Base-by-base conservation (phyloP, 2,888 invertebrate genomes). In the Nymphalis c-album region DNA sequence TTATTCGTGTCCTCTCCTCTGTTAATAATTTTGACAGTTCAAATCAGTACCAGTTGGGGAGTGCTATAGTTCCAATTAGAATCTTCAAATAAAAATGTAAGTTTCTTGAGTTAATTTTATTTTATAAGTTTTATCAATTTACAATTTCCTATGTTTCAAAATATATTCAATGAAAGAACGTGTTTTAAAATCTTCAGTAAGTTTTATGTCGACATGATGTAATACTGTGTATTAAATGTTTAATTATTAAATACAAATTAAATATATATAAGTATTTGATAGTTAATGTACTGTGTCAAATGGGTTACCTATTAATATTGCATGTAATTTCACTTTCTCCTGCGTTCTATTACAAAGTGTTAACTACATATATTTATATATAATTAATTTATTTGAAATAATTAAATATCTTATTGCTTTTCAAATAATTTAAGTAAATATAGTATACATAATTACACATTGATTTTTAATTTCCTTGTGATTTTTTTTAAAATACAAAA, bases 1-100 rank as follows among this genome's bases (percentile, higher is more conserved):
- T 90, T 69, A 53, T 71, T 78, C 81, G 80, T 87, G 86, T 86
- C 87, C 87, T 78, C 80, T 76, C 84, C 87, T 89, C 87, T 87
- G 87, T 86, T 83, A 83, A 83, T 53, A 67, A 68, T 65, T 73
- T 73, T 74, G 73, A 74, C 73, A 74, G 73, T 66, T 72, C 63
- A 22, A 65, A 65, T 82, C 77, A 75, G 85, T 83, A 84, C 77
- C 82, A 81, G 86, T 83, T 82, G 83, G 84, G 86, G 85, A 87
- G 89, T 91, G 88, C 84, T 71, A 68, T 72, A 73, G 68, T 80
- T 77, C 75, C 74, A 74, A 74, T 74, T 75, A 78, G 74, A 80
- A 80, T 55, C 22, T 45, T 59, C 57, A 57, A 66, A 50, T 31
- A 51, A 75, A 57, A 76, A 77, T 76, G 81, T 83, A 77, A 81